phyloP scores from a whole-genome alignment of 2,797 vertebrate species.

The Scolopax bukidnonensis region DNA sequence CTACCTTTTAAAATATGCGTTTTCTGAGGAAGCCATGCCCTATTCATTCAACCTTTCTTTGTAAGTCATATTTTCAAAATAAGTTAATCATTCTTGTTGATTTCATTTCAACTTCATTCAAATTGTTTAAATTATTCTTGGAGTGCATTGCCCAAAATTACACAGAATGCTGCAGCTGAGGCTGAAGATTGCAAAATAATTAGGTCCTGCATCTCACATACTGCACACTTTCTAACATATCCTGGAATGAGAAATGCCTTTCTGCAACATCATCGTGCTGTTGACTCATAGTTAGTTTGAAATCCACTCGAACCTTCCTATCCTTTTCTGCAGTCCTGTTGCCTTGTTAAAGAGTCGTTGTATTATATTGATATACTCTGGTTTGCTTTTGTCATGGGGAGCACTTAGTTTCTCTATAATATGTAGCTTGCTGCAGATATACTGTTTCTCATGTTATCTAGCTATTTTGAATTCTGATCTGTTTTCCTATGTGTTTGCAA shows the following conservation, averaged over 20 bases:
- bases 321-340: neutral
- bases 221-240: conserved; percentile 15
- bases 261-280: neutral
- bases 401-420: neutral
- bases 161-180: conserved; percentile 32
- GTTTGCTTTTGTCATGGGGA: neutral
- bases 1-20: neutral
- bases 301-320: neutral
- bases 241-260: conserved; percentile 21
- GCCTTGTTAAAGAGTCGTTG: neutral
- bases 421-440: neutral
- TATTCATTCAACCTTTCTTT: neutral
- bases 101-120: conserved; percentile 35
- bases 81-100: conserved; percentile 12
- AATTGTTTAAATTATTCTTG: conserved; percentile 23
- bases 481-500: neutral
- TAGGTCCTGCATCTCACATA: neutral
- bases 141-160: conserved; percentile 20
- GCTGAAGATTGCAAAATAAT: conserved; percentile 41
- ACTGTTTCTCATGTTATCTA: neutral
- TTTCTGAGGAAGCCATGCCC: neutral
- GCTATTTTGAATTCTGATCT: conserved; percentile 9
- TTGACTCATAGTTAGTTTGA: neutral
- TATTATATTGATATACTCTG: neutral
- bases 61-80: conserved; percentile 2